These are phyloP conservation scores for Entomobrya proxima DNA, from an alignment of 2,888 invertebrate species.

Conservation along the genomic window DNA sequence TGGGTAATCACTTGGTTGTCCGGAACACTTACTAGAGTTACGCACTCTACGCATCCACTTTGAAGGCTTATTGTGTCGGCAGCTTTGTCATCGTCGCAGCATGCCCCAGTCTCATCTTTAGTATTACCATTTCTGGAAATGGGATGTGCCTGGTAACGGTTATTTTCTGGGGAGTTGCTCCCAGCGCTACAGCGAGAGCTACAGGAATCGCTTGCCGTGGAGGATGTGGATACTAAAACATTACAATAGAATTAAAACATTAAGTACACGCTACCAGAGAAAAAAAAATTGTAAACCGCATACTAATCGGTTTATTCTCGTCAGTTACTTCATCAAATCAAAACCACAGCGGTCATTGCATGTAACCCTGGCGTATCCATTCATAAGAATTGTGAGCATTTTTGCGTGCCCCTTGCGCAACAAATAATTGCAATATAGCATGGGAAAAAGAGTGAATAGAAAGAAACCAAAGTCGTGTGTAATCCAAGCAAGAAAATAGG, in stretches of 20 bases:
- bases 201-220: conserved; percentile 55
- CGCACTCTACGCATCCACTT: conserved; percentile 74
- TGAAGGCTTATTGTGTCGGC: conserved; percentile 51
- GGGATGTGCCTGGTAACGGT: conserved; percentile 31
- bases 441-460: background rate
- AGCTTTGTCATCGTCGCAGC: conserved; percentile 32
- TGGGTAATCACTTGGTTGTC: conserved; percentile 75
- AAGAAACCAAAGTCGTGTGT: conserved; percentile 6
- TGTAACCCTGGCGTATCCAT: background rate
- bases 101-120: background rate
- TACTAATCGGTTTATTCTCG: background rate
- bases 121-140: background rate
- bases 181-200: conserved; percentile 57
- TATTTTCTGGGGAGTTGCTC: conserved; percentile 57
- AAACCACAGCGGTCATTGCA: conserved; percentile 32
- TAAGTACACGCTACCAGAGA: background rate
- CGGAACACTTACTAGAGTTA: conserved; percentile 74
- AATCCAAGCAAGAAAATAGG: background rate
- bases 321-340: background rate
- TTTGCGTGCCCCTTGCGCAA: background rate
- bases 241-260: background rate
- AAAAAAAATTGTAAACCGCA: too few relatives aligned
- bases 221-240: conserved; percentile 54
- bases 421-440: conserved; percentile 11
- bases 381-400: background rate